Conservation (phyloP, 2,113 vertebrate genomes). For the Aspidoscelis tigris region DNA sequence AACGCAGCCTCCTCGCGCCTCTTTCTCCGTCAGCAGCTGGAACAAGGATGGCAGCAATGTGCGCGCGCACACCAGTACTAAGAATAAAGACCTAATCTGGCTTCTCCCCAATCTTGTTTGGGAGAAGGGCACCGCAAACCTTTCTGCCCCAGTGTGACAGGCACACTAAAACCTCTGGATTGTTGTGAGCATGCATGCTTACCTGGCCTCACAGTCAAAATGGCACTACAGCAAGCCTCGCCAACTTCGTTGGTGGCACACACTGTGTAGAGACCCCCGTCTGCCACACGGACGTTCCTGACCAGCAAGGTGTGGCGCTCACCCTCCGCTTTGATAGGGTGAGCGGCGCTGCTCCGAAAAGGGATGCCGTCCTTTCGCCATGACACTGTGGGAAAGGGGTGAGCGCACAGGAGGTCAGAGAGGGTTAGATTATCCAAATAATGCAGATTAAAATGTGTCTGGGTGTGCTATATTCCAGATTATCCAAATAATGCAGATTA, state of each 20-base stretch:
- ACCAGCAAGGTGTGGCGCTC: constrained; percentile 91
- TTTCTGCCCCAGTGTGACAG: too few relatives aligned
- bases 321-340: constrained; percentile 88
- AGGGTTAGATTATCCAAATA: background rate
- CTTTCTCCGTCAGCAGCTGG: constrained; percentile 42
- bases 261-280: constrained; percentile 88
- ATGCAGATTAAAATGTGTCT: too few relatives aligned
- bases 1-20: constrained; percentile 68
- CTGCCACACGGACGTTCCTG: constrained; percentile 78
- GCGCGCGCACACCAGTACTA: background rate
- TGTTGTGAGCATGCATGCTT: constrained; percentile 27
- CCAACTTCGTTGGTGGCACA: constrained; percentile 91
- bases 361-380: constrained; percentile 86
- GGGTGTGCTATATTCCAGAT: too few relatives aligned
- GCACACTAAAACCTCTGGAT: too few relatives aligned
- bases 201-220: constrained; percentile 88
- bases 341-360: constrained; percentile 72
- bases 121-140: background rate
- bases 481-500: too few relatives aligned
- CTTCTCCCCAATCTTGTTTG: background rate
- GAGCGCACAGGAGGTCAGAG: background rate
- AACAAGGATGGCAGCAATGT: constrained; percentile 56
- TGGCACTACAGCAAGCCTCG: constrained; percentile 83
- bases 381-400: constrained; percentile 76
- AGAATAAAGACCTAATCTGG: background rate